Base-by-base conservation (phyloP, 2,888 invertebrate species). In the Trimorus sp. region DNA sequence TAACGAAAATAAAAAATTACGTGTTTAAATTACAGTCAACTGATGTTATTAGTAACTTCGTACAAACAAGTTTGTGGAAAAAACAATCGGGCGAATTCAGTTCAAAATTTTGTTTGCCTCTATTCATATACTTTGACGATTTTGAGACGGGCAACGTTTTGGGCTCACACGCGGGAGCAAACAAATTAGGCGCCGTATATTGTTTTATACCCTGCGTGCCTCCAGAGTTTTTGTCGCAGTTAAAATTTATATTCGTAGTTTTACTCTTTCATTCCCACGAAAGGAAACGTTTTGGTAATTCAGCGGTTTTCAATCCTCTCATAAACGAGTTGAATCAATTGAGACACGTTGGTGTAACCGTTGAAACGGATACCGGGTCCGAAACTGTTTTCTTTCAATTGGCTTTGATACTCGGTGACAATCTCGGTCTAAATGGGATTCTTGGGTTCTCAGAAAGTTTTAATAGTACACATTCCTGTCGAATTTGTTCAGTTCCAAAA, bases 381-480 rank as follows among this genome's bases (percentile, higher is more conserved):
- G 59, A 59, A 66, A 58, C 6, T 40, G n/a, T 82, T 5, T 79
- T 54, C 38, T 84, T 83, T 69, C 36, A 71, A 45, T 62, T 82
- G 14, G 60, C 36, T 26, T 36, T 79, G 11, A 60, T 84, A 12
- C 7, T 62, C 8, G 83, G 83, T 0, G 83, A 84, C 42, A 84
- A 84, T 62, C 36, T 79, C 2, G 83, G 81, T 0, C 16, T 81
- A 0, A 63, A 83, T 16, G 59, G 59, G 7, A 59, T 83, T 15
- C 70, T 79, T 26, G 79, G 82, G 0, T 79, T 80, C 37, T 36
- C 70, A 7, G 80, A 80, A 54, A 69, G 60, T 36, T 84, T 84
- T 49, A 40, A 36, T 2, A 73, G 73, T 12, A 70, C 12, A 3
- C 77, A 68, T 59, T 79, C 1, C 8, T 84, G 84, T 66, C 53